Base-by-base conservation (phyloP, 35 echinoderm and acorn worm species). In the Acanthaster planci region DNA sequence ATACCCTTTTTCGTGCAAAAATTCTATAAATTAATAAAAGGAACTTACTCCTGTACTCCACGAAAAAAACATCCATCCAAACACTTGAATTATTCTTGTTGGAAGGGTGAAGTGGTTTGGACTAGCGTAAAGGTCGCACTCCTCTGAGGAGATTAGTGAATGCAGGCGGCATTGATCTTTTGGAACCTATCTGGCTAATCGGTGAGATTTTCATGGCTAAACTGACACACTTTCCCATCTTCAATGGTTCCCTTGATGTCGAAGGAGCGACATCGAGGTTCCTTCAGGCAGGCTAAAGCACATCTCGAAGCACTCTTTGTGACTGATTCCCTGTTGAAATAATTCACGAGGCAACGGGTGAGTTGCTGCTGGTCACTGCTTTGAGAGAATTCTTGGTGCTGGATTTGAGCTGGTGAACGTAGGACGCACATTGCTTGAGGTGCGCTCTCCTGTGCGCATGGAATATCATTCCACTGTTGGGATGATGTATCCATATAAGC, bases 221-320 rank as follows among this genome's bases (percentile, higher is more conserved):
- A 26, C 64, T 72, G 64, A 72, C 64, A 72, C 23, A 72, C 19
- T 72, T 72, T 72, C 64, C 30, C 2, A 27, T 34, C 64, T 72
- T 35, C 1, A 5, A 27, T 34, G 64, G 64, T 36, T 19, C 7
- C 34, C 34, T 23, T 72, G 64, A 72, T 72, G 64, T 72, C 30
- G 26, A 72, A 31, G 64, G 64, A 72, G 64, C 64, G 64, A 34
- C 64, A 72, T 72, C 64, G 19, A 21, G 64, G 29, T 34, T 72
- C 64, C 64, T 30, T 35, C 26, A 72, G 26, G 64, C 64, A 72
- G 64, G 64, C 64, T 14, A 29, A 72, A 9, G 64, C 64, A 8
- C 64, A 68, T 26, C 60, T 68, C 14, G 60, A 34, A 26, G 34
- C 34, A 26, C 60, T 68, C 8, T 26, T 68, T 18, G 34, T 68